Base-by-base conservation (phyloP, 2,888 invertebrate species). In the Lithophane semibrunnea region DNA sequence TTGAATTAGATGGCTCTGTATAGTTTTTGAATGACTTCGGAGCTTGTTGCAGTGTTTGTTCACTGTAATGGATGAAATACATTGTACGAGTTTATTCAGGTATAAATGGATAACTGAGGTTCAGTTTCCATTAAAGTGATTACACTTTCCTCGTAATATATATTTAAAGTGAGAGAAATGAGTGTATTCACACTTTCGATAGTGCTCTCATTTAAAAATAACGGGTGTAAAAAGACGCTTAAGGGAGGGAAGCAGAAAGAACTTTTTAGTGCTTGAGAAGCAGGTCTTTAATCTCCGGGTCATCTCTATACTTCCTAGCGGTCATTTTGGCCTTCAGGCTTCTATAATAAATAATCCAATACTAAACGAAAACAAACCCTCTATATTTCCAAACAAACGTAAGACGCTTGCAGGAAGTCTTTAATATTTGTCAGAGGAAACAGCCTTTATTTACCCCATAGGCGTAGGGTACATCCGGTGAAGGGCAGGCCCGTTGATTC, bases 351-450 rank as follows among this genome's bases (percentile, higher is more conserved):
- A 73, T 54, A 74, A 75, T 52, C 61, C 60, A 75, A 58, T 71
- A 76, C 74, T 75, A 83, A 84, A 80, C 61, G 56, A 77, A 87
- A 81, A 80, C 69, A 80, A 74, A 84, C 76, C 76, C 79, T 79
- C 61, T 64, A 85, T 82, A 85, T 85, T 80, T 84, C 66, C 75
- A 82, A 83, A 87, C 81, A 87, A 75, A 88, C 63, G 47, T 66
- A 85, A 82, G 84, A 81, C 79, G 88, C 84, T 87, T 88, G 85
- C 85, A 89, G 79, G 86, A 88, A 90, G 86, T 87, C 89, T 91
- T 91, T 91, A 92, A 93, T 94, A 93, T 95, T 94, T 93, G 94
- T 94, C 93, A 91, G 92, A 92, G 94, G 94, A 95, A 94, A 92
- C 92, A 88, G 89, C 91, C 92, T 92, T 93, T 94, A 94, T 94